These are phyloP conservation scores for Drosophila emarginata DNA, from an alignment of 2,888 invertebrate species.

Conservation along the genomic window DNA sequence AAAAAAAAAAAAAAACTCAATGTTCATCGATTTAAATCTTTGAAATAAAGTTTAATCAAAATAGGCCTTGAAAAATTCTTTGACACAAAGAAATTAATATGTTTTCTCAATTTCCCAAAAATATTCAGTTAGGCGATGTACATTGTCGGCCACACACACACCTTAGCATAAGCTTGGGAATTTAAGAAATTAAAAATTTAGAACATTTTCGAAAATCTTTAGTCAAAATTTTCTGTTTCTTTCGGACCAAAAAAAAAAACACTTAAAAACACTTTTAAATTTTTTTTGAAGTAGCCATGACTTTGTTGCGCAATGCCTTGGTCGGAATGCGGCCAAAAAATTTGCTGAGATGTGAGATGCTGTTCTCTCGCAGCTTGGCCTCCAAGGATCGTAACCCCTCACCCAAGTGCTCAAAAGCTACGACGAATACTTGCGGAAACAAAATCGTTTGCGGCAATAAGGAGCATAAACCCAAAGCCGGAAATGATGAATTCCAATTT, in stretches of 20 bases:
- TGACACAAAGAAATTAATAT: too few relatives aligned
- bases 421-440: slow-evolving; percentile 15
- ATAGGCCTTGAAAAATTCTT: background rate
- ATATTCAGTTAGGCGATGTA: background rate
- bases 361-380: background rate
- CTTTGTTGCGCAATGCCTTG: slow-evolving; percentile 11
- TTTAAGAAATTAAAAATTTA: background rate
- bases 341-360: background rate
- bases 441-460: too few relatives aligned
- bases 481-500: slow-evolving; percentile 20
- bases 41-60: background rate
- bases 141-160: background rate
- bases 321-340: background rate
- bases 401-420: slow-evolving; percentile 1
- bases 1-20: too few relatives aligned
- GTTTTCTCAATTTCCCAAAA: background rate
- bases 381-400: slow-evolving; percentile 17
- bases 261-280: background rate
- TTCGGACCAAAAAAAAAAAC: too few relatives aligned
- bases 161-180: background rate
- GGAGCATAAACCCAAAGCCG: background rate
- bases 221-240: background rate
- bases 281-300: slow-evolving; percentile 11
- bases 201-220: background rate
- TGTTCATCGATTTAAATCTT: too few relatives aligned